phyloP scores from a whole-genome alignment of 1,140 invertebrate species.

The Tenebrio molitor region DNA sequence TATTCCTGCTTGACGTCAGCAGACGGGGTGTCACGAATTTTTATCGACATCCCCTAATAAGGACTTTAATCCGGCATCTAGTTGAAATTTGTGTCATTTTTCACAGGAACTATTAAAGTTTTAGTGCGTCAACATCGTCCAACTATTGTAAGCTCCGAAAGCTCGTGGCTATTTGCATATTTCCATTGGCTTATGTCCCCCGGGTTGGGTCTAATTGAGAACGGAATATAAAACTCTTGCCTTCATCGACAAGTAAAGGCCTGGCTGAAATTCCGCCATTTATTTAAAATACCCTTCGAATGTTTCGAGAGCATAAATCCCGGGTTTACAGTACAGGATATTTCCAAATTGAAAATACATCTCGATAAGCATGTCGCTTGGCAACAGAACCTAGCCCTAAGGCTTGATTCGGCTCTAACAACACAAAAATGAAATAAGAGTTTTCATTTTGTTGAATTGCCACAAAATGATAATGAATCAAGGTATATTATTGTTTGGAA shows the following conservation, averaged over 20 bases:
- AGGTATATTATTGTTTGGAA: conserved; percentile 20
- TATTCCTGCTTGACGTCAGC: neutral
- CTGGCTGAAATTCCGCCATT: neutral
- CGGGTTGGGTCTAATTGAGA: conserved; percentile 18
- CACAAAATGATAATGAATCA: conserved; percentile 32
- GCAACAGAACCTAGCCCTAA: conserved; percentile 31
- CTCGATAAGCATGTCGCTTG: conserved; percentile 46
- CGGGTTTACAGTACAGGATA: conserved; percentile 40
- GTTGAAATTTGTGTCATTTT: conserved; percentile 13
- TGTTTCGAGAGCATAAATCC: conserved; percentile 41
- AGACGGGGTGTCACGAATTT: neutral
- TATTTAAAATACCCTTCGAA: conserved; percentile 40
- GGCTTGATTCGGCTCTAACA: conserved; percentile 24
- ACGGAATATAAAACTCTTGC: conserved; percentile 13
- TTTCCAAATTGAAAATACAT: conserved; percentile 44
- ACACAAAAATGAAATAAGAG: conserved; percentile 33
- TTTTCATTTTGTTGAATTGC: conserved; percentile 22
- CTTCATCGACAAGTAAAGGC: conserved; percentile 28
- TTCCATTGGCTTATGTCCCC: conserved; percentile 24
- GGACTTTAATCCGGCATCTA: no score
- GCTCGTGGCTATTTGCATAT: conserved; percentile 35
- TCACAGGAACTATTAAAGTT: conserved; percentile 11
- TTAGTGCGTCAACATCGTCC: conserved; percentile 10
- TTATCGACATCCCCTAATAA: no score
- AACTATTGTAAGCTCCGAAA: conserved; percentile 12